Base-by-base conservation (phyloP, 2,888 invertebrate genomes). In the Mythimna loreyi region DNA sequence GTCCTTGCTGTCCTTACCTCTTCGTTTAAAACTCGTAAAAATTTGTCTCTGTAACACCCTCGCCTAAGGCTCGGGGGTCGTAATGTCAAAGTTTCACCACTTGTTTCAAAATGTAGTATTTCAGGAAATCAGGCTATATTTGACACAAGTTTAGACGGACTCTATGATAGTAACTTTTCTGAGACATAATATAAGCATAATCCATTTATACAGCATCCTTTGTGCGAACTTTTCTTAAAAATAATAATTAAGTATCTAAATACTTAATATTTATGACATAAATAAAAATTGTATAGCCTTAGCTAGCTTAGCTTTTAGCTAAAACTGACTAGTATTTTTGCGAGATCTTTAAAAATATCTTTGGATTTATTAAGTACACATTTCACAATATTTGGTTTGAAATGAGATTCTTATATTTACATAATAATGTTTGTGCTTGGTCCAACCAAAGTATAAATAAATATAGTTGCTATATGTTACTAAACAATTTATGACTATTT, bases 321-420 rank as follows among this genome's bases (percentile, higher is more conserved):
- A n/a, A n/a, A n/a, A 16, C 40, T 19, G 16, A 45, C 43, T 45
- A 45, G n/a, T 7, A 45, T n/a, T 40, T 40, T 40, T n/a, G 43
- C n/a, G 43, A 45, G 19, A 45, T 45, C 43, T n/a, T 45, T 45
- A 45, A n/a, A 43, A 45, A 45, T 45, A 45, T 45, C 43, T 45
- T 45, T n/a, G 43, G 43, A 45, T n/a, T 45, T n/a, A n/a, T n/a
- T 45, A 45, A n/a, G 43, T 45, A 45, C 1, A 5, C 16, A 6
- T 19, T 19, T 19, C 5, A 3, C 7, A 33, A 19, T 43, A 45
- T 45, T 45, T 45, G 43, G 43, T n/a, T 45, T 7, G 19, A 45
- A 45, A 45, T 45, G 43, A 45, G 43, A 45, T 45, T 45, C 43
- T 45, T 7, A 45, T n/a, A n/a, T 1, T 43, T 2, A n/a, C n/a